These are phyloP conservation scores for Baronia brevicornis DNA, from an alignment of 2,888 invertebrate genomes.

Conservation along the genomic window DNA sequence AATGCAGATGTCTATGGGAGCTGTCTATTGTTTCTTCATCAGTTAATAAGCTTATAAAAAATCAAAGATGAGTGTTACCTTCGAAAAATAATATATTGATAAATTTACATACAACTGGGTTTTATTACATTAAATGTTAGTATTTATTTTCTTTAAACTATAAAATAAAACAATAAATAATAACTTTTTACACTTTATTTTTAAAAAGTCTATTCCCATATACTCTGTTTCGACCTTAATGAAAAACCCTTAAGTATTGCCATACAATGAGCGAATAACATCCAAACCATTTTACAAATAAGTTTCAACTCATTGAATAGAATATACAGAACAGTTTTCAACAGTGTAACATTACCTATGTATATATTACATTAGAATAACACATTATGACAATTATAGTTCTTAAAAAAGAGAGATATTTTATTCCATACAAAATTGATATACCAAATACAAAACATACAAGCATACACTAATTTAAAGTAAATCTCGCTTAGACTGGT, in stretches of 20 bases:
- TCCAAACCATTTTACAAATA: conserved; percentile 16
- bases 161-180: conserved; percentile 34
- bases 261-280: conserved; percentile 34
- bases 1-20: no score
- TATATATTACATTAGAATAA: conserved; percentile 32
- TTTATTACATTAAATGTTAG: conserved; percentile 4
- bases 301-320: conserved; percentile 28
- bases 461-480: no score
- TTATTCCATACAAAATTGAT: conserved; percentile 32
- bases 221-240: conserved; percentile 45
- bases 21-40: no score
- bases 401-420: conserved; percentile 44
- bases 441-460: no score
- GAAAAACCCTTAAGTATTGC: conserved; percentile 42
- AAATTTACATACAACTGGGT: conserved; percentile 10
- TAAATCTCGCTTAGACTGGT: no score
- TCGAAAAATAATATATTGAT: conserved; percentile 4
- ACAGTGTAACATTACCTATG: conserved; percentile 34
- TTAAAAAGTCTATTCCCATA: conserved; percentile 54
- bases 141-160: conserved; percentile 9
- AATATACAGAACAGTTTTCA: conserved; percentile 35
- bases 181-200: conserved; percentile 50
- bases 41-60: no score
- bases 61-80: no score
- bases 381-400: conserved; percentile 32